Evolutionary conservation across 2,797 vertebrate species (phyloP), one percentile per base, ranked within the genome.

Genomic region (Lithobates sylvaticus): DNA sequence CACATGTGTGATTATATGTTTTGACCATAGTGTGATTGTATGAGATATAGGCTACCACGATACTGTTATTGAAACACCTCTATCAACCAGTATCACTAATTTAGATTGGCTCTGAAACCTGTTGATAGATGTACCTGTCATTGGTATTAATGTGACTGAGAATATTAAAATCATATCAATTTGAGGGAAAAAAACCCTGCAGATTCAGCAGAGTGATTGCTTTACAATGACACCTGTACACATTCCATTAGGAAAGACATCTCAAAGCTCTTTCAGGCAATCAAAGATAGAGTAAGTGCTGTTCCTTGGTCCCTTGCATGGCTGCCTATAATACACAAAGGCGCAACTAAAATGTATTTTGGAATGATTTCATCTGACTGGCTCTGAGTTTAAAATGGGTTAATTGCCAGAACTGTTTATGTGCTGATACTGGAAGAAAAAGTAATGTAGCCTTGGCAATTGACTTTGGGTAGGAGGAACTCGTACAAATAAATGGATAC

Each of bases 301-400:
- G 29, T 74, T 29, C 69, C 78, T 54, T 54, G 73, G 3, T 29
- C 61, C 54, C 58, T 47, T 15, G 73, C 42, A 29, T 47, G 72
- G 7, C 3, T 44, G 64, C 18, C 39, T 36, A 26, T 61, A 54
- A 47, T 75, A 23, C 70, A 54, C 32, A 75, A 68, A 78, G 27
- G 78, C 36, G 36, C 44, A 50, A 67, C 78, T 79, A 44, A 50
- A 85, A 50, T 77, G 76, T 2, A 8, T 50, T 78, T 80, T 80
- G 65, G 3, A 32, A 86, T 47, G 12, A 9, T 18, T 44, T 39
- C 0, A 3, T 0, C 0, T 15, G 4, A 0, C 0, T 5, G 29
- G 8, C 10, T 16, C 1, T 39, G 13, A 1, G 0, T 0, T 44
- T 47, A 34, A 67, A 67, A 29, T 67, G 65, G n/a, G 65, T 67